Evolutionary conservation across 2,888 invertebrate genomes (phyloP).

Genomic region (Diarsia rubi): DNA sequence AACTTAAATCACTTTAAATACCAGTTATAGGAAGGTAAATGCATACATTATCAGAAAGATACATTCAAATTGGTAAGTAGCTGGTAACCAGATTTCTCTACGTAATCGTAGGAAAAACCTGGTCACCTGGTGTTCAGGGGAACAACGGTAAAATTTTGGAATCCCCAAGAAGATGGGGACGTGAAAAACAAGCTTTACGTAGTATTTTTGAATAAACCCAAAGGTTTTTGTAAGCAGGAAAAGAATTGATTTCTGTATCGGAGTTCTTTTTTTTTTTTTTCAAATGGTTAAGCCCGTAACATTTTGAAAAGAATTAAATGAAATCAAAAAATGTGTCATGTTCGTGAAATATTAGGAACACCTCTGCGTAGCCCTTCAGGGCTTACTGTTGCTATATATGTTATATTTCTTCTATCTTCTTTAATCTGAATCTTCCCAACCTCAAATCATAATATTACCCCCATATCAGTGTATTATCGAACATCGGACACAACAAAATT

Average conservation of each 20-base stretch:
- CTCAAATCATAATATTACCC: neutral
- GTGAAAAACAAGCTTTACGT: neutral
- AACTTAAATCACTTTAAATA: conserved; percentile 4
- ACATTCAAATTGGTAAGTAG: neutral
- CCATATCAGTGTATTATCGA: conserved; percentile 38
- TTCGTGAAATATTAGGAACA: neutral
- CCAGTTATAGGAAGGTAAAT: neutral
- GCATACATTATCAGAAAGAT: neutral
- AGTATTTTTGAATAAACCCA: neutral
- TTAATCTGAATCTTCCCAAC: neutral
- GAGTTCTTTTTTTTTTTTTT: too few relatives aligned
- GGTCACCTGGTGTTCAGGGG: neutral
- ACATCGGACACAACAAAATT: neutral
- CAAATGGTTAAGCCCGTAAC: too few relatives aligned
- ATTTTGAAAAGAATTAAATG: too few relatives aligned
- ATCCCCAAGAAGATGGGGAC: neutral
- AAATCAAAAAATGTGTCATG: too few relatives aligned
- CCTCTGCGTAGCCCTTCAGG: neutral
- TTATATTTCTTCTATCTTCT: neutral
- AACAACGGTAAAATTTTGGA: neutral
- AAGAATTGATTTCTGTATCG: too few relatives aligned
- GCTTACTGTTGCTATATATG: neutral
- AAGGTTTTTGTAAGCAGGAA: neutral
- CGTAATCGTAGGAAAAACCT: too few relatives aligned
- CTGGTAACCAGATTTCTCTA: conserved; percentile 7